Base-by-base conservation (phyloP, 2,888 invertebrate genomes). In the Rhingia rostrata region DNA sequence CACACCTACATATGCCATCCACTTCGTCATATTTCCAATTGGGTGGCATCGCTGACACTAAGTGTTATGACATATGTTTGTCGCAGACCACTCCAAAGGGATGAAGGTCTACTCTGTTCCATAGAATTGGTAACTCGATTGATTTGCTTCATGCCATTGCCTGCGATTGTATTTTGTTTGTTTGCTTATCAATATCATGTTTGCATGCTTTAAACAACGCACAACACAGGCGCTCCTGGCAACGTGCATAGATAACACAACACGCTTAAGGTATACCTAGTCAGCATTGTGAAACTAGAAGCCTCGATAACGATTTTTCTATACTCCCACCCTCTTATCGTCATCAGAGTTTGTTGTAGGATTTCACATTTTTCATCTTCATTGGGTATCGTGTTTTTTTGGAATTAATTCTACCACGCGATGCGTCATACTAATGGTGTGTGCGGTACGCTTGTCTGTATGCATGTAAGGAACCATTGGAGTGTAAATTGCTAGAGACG, bases 401-500 rank as follows among this genome's bases (percentile, higher is more conserved):
- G 10, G 67, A 78, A 69, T 69, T 78, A 67, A 83, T 73, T 83
- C 54, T 56, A 69, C 74, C 63, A 69, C 58, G 45, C 43, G 45
- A 78, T 83, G 82, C 78, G 72, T 78, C 75, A 81, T 39, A 32
- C n/a, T 43, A 10, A 12, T 58, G 0, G 69, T 53, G 12, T 39
- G 51, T 64, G 37, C 60, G 56, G 45, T 30, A 33, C 39, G 14
- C 22, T 53, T 10, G 39, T 47, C 49, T 33, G 32, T 32, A 12
- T 22, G 32, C 45, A 45, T 77, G 72, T 72, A 66, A 77, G 54
- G 14, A 78, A 72, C 73, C 83, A 67, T 69, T 83, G 64, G 63
- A 74, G 79, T 79, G 83, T 79, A 74, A 83, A 83, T 83, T 83
- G 73, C 56, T 79, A 79, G 73, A 83, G 82, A 72, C 61, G 69